A percentile compares a stretch with the other conserved stretches of the same genome.
Conservation (phyloP, 1,140 invertebrate genomes). For the Rhopalosiphum padi region DNA sequence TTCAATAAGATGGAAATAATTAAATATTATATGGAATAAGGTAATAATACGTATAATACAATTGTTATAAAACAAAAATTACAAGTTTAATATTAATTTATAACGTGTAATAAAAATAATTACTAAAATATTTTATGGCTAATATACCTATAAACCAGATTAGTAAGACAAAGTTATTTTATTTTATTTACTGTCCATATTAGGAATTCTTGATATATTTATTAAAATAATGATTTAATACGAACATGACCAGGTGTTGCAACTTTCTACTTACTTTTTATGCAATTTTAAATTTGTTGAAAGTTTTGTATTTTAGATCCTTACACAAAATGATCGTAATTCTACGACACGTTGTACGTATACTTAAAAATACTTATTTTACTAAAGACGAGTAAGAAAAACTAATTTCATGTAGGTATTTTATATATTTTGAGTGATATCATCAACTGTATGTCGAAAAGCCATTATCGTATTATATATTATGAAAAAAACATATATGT, state of each 20-base stretch:
- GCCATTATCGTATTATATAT: too few species aligned
- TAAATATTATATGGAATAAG: background rate
- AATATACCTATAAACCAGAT: background rate
- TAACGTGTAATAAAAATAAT: too few species aligned
- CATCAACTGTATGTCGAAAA: too few species aligned
- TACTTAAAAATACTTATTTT: background rate
- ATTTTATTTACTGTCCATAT: background rate
- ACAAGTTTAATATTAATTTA: background rate
- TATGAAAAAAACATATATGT: too few species aligned
- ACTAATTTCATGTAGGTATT: too few species aligned
- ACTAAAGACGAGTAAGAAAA: background rate
- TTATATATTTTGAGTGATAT: too few species aligned
- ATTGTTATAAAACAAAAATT: background rate
- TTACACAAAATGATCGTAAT: background rate
- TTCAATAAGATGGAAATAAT: background rate
- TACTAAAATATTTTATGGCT: background rate
- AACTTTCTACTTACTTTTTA: background rate
- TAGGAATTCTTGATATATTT: background rate
- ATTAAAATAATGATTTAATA: background rate
- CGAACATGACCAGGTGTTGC: background rate
- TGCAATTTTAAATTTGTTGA: background rate
- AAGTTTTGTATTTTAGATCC: background rate
- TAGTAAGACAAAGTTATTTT: background rate
- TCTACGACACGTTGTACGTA: background rate
- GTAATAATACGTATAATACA: too few species aligned